Conservation (phyloP, 2,113 vertebrate species). For the Platichthys stellatus region DNA sequence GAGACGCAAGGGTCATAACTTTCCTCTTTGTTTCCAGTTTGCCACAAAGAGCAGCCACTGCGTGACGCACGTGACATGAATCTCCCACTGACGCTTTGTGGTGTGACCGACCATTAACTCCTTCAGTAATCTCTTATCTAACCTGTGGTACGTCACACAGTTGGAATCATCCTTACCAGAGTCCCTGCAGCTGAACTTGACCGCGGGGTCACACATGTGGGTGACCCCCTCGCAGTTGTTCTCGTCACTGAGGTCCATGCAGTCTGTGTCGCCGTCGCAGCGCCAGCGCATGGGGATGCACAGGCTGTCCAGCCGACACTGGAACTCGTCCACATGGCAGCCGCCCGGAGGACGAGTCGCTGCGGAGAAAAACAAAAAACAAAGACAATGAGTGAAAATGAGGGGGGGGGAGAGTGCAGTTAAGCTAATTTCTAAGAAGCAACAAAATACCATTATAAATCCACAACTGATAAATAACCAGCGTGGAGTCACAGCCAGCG, state of each 20-base stretch:
- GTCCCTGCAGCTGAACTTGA: constrained; percentile 96
- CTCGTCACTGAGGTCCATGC: constrained; percentile 96
- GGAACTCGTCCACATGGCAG: constrained; percentile 94
- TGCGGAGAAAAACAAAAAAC: constrained; percentile 52
- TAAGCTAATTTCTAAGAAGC: background rate
- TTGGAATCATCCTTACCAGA: constrained; percentile 83
- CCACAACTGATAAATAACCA: constrained; percentile 24
- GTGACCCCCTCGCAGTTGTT: constrained; percentile 95
- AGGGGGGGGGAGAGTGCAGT: background rate
- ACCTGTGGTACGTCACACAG: background rate
- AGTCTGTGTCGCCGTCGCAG: constrained; percentile 94
- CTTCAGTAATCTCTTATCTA: background rate
- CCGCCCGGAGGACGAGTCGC: constrained; percentile 94
- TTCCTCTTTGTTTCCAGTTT: background rate
- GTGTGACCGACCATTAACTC: no score
- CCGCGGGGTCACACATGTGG: constrained; percentile 91
- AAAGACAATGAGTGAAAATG: background rate
- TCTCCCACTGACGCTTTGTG: background rate
- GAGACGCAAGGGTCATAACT: constrained; percentile 2
- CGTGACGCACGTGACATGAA: background rate
- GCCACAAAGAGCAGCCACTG: background rate
- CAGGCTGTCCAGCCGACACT: constrained; percentile 92
- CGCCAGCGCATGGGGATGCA: constrained; percentile 97
- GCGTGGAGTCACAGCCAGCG: background rate
- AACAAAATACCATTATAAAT: background rate